Conservation (phyloP, 2,888 invertebrate genomes). For the Incurvaria masculella region DNA sequence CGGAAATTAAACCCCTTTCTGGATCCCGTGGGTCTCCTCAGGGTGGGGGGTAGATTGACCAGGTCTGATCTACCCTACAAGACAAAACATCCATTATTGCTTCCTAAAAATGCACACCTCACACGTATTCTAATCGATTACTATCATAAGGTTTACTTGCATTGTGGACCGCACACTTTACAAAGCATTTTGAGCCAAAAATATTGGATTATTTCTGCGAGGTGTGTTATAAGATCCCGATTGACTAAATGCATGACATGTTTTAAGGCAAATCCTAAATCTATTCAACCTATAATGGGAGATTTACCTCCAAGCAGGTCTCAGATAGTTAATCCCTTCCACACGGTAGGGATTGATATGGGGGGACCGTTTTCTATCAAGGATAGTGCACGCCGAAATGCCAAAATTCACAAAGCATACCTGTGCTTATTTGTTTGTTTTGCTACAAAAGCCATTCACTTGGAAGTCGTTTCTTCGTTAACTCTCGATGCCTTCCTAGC, state of each 20-base stretch:
- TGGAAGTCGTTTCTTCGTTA: slow-evolving; percentile 9
- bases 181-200: background rate
- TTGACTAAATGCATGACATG: background rate
- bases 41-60: slow-evolving; percentile 18
- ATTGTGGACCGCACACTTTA: background rate
- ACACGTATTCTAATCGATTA: background rate
- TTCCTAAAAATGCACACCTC: background rate
- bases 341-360: background rate
- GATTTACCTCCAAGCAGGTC: background rate
- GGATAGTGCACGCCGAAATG: slow-evolving; percentile 11
- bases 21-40: slow-evolving; percentile 9
- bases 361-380: slow-evolving; percentile 5
- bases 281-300: background rate
- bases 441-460: slow-evolving; percentile 17
- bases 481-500: slow-evolving; percentile 10
- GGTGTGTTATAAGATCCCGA: background rate
- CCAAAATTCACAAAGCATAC: slow-evolving; percentile 16
- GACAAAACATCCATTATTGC: background rate
- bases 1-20: background rate
- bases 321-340: background rate
- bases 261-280: no score
- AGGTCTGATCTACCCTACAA: background rate
- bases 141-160: background rate
- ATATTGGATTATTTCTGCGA: background rate
- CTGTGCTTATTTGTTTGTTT: slow-evolving; percentile 21